phyloP scores from a whole-genome alignment of 2,888 invertebrate genomes.

The Xestia c-nigrum region DNA sequence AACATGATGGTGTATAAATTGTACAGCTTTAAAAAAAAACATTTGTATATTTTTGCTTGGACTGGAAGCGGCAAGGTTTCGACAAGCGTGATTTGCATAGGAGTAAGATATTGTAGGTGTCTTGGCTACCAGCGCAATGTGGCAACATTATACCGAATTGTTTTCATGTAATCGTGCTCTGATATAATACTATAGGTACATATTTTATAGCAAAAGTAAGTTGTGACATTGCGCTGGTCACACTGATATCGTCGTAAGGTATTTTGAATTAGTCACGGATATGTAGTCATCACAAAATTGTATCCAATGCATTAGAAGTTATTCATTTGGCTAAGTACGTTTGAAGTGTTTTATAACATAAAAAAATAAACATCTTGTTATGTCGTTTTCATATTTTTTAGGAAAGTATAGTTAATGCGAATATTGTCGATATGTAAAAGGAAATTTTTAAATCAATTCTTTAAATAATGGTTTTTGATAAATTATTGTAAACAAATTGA shows the following conservation, averaged over 20 bases:
- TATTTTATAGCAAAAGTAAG: conserved; percentile 55
- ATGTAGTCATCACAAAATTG: conserved; percentile 88
- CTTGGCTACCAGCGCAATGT: conserved; percentile 67
- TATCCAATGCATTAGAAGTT: conserved; percentile 82
- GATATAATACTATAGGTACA: conserved; percentile 56
- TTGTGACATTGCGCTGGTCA: conserved; percentile 65
- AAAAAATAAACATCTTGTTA: conserved; percentile 85
- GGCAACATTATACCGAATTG: conserved; percentile 51
- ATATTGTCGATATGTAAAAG: conserved; percentile 82
- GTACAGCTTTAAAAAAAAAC: conserved; percentile 85
- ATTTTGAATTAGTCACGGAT: conserved; percentile 85
- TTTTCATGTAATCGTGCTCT: conserved; percentile 58
- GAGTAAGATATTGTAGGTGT: conserved; percentile 77
- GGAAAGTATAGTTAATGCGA: conserved; percentile 83
- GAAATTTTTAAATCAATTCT: conserved; percentile 79
- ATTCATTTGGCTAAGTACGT: conserved; percentile 84
- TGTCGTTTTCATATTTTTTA: conserved; percentile 89
- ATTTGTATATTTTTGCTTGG: conserved; percentile 89
- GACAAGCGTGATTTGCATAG: conserved; percentile 81
- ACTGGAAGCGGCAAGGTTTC: conserved; percentile 80
- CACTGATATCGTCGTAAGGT: conserved; percentile 78
- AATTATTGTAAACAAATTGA: conserved; percentile 85
- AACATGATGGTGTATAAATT: conserved; percentile 85
- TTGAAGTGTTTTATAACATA: conserved; percentile 83
- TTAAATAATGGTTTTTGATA: conserved; percentile 81